Conservation (phyloP, 1,140 invertebrate species). For the Araneus ventricosus region DNA sequence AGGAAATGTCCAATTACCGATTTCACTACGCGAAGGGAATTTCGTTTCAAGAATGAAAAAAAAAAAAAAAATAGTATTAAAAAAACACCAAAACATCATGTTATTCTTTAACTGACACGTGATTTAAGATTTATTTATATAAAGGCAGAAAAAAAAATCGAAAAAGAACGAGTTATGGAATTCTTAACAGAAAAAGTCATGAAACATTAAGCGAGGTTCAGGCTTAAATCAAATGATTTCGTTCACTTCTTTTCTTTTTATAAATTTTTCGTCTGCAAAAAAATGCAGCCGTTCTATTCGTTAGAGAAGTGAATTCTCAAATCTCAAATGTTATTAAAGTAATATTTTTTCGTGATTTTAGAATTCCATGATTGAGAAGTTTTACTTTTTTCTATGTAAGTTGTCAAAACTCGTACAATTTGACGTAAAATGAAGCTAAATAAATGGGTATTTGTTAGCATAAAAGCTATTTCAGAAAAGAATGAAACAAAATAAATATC, state of each 20-base stretch:
- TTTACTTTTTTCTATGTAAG: too few relatives aligned
- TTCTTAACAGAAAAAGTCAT: background rate
- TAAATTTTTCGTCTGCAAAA: background rate
- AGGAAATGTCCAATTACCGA: background rate
- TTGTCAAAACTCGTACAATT: too few relatives aligned
- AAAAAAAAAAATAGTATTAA: background rate
- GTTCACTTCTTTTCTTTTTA: background rate
- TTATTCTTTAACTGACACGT: background rate
- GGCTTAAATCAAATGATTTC: background rate
- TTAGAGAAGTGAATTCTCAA: constrained; percentile 13
- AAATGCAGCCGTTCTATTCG: background rate
- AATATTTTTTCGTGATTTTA: background rate
- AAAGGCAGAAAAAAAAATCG: background rate
- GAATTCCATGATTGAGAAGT: background rate
- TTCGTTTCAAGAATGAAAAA: background rate
- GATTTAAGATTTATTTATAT: background rate
- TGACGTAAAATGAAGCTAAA: too few relatives aligned
- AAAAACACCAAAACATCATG: background rate
- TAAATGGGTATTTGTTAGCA: too few relatives aligned
- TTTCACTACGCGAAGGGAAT: background rate
- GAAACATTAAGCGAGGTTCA: background rate
- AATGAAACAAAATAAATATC: too few relatives aligned
- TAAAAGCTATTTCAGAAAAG: too few relatives aligned
- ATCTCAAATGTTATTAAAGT: background rate
- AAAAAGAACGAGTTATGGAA: background rate